These are phyloP conservation scores for Sarcophaga peregrina DNA, from an alignment of 1,140 invertebrate species.

Conservation along the genomic window DNA sequence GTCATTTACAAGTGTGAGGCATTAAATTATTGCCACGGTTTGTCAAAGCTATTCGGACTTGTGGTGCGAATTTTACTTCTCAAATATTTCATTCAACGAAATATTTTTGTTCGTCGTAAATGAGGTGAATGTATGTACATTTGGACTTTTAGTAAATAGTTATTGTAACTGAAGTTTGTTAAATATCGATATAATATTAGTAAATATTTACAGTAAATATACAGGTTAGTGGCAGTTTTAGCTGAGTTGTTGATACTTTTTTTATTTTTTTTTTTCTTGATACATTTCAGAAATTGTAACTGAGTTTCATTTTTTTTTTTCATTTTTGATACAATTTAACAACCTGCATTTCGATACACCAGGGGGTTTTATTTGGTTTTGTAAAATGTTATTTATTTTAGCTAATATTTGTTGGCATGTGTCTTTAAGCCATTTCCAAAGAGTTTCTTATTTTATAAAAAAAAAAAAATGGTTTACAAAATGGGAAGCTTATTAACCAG, in stretches of 20 bases:
- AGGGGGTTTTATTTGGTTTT: neutral
- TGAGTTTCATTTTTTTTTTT: neutral
- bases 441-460: no score
- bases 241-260: neutral
- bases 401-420: neutral
- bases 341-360: conserved; percentile 5
- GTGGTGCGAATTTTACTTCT: neutral
- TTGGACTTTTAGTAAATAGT: conserved; percentile 4
- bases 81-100: no score
- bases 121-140: neutral
- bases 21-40: conserved; percentile 31
- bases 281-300: conserved; percentile 1
- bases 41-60: conserved; percentile 14
- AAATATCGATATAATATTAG: neutral
- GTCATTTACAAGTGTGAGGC: conserved; percentile 33
- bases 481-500: no score
- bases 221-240: neutral
- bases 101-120: neutral
- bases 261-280: neutral
- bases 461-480: no score
- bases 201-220: neutral
- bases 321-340: neutral
- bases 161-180: neutral
- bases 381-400: neutral
- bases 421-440: neutral